phyloP scores from a whole-genome alignment of 2,113 vertebrate genomes.

The Orycteropus afer region DNA sequence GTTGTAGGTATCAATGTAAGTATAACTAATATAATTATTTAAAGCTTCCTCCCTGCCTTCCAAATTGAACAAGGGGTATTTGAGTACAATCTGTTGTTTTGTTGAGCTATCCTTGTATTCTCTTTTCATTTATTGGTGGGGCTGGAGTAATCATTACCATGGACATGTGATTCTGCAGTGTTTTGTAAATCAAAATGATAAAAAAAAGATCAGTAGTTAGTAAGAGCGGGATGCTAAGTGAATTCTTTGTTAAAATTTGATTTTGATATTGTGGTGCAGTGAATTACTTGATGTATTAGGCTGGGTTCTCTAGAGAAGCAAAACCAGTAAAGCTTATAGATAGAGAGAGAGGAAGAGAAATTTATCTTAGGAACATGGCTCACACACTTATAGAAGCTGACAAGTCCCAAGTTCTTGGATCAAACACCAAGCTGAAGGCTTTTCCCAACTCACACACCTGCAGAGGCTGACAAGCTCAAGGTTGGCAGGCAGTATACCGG shows the following conservation, averaged over 20 bases:
- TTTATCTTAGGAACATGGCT: no score
- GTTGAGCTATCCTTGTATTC: not conserved
- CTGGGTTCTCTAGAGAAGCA: no score
- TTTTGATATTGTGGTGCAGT: constrained; percentile 53
- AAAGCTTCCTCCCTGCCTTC: not conserved
- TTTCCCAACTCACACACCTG: no score
- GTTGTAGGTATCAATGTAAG: not conserved
- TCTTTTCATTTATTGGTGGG: not conserved
- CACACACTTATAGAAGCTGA: no score
- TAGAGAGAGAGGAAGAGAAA: no score
- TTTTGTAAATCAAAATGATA: not conserved
- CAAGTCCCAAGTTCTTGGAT: no score
- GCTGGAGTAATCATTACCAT: not conserved
- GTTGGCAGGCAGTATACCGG: no score
- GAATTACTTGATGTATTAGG: no score
- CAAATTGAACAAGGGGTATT: not conserved
- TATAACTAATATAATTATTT: not conserved
- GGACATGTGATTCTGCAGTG: not conserved
- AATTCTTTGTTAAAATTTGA: constrained; percentile 23
- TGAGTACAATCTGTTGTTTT: not conserved
- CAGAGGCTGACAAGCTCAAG: no score
- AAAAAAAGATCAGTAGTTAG: not conserved
- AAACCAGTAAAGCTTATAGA: no score
- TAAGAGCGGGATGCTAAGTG: not conserved
- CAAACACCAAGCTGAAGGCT: no score